Evolutionary conservation across 1,140 invertebrate species (phyloP).

Genomic region (Drosophila prosaltans): DNA sequence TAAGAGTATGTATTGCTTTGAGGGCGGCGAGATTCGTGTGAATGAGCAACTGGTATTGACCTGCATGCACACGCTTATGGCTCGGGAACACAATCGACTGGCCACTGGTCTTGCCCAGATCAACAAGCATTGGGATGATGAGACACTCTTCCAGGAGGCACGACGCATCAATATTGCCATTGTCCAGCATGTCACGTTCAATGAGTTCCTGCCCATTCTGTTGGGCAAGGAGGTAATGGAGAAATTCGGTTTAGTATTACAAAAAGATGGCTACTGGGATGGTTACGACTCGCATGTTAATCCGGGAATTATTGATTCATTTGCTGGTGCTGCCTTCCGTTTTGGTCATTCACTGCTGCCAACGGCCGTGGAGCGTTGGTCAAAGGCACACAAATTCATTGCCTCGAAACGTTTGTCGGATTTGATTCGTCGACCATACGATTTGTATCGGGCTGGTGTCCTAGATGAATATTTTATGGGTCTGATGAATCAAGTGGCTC

Average conservation of each 20-base stretch:
- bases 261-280: slow-evolving; percentile 95
- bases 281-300: slow-evolving; percentile 93
- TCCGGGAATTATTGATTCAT: slow-evolving; percentile 93
- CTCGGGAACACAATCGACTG: slow-evolving; percentile 93
- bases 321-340: slow-evolving; percentile 94
- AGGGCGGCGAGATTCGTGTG: slow-evolving; percentile 96
- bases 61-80: slow-evolving; percentile 95
- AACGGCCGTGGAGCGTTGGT: slow-evolving; percentile 95
- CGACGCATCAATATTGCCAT: slow-evolving; percentile 94
- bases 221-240: slow-evolving; percentile 96
- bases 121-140: slow-evolving; percentile 98
- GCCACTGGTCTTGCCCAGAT: slow-evolving; percentile 90
- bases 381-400: slow-evolving; percentile 96
- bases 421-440: slow-evolving; percentile 93
- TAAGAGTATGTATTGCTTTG: slow-evolving; percentile 95
- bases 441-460: slow-evolving; percentile 94
- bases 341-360: slow-evolving; percentile 95
- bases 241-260: slow-evolving; percentile 92
- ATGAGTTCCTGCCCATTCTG: slow-evolving; percentile 96
- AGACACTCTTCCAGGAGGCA: slow-evolving; percentile 96
- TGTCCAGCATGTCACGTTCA: slow-evolving; percentile 96
- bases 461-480: slow-evolving; percentile 97
- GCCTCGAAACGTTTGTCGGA: slow-evolving; percentile 95
- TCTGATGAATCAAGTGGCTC: slow-evolving; percentile 96
- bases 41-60: slow-evolving; percentile 96